Conservation (phyloP, 2,113 vertebrate genomes). For the Caranx ignobilis region DNA sequence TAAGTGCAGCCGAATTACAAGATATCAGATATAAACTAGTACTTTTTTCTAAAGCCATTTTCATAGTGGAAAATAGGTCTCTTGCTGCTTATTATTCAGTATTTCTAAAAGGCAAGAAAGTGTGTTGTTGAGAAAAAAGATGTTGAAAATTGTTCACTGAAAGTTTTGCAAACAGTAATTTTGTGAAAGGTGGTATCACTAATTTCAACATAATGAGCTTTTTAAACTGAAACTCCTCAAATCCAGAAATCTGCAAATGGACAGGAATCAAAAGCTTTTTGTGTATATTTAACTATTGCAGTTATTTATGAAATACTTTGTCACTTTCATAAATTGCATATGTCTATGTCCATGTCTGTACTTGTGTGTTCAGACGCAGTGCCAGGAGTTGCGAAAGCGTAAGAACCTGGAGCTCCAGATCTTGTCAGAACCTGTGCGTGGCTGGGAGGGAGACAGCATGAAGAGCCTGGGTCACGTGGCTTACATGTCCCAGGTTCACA, state of each 20-base stretch:
- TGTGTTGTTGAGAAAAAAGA: too few species aligned
- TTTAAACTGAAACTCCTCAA: not conserved
- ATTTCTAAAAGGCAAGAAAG: too few species aligned
- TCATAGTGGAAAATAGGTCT: not conserved
- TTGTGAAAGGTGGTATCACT: not conserved
- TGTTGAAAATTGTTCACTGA: too few species aligned
- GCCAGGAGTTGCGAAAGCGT: constrained; percentile 94
- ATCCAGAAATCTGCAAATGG: not conserved
- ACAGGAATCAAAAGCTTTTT: not conserved
- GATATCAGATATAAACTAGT: not conserved
- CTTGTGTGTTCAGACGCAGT: constrained; percentile 85
- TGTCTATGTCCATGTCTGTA: constrained; percentile 12
- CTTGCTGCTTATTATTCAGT: not conserved
- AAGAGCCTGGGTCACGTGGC: constrained; percentile 91
- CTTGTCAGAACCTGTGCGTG: constrained; percentile 93
- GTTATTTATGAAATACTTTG: not conserved
- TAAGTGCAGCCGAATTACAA: not conserved
- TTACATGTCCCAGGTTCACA: constrained; percentile 94
- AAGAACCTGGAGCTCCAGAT: constrained; percentile 97
- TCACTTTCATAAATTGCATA: not conserved
- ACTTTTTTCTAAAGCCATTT: not conserved
- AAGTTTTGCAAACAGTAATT: not conserved
- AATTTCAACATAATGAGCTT: not conserved
- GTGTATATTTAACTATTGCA: not conserved
- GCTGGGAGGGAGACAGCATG: constrained; percentile 97